phyloP scores from a whole-genome alignment of 2,113 vertebrate species.

The Neomonachus schauinslandi region DNA sequence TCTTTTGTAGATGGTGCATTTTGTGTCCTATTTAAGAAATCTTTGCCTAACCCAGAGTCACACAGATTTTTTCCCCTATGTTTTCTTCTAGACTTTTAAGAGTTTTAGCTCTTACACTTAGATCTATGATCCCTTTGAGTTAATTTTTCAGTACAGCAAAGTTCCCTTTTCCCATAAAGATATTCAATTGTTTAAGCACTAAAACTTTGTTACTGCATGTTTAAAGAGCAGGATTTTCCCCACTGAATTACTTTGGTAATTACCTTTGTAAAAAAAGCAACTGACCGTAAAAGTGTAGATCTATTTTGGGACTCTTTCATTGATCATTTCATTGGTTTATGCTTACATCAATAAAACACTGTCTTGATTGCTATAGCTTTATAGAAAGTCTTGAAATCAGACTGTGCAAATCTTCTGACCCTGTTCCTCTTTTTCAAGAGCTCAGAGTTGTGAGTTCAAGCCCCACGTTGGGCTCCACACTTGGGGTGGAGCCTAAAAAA shows the following conservation, averaged over 20 bases:
- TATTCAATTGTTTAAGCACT: not conserved
- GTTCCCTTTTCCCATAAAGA: not conserved
- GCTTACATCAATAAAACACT: not conserved
- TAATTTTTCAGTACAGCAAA: not conserved
- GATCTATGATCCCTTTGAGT: not conserved
- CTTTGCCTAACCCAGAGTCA: not conserved
- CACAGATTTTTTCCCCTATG: not conserved
- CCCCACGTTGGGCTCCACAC: not conserved
- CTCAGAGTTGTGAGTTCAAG: too few species aligned
- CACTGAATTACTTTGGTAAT: not conserved
- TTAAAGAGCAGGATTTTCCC: not conserved
- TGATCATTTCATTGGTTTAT: not conserved
- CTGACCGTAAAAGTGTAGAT: not conserved
- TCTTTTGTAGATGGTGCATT: not conserved
- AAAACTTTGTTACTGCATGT: not conserved
- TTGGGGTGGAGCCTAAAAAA: not conserved
- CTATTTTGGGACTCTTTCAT: not conserved
- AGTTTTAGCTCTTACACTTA: not conserved
- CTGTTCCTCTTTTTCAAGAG: not conserved
- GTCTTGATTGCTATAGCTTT: not conserved
- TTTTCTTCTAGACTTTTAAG: not conserved
- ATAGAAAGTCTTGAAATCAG: not conserved
- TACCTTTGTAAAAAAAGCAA: not conserved
- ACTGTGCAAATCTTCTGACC: not conserved
- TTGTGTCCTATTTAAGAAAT: not conserved